These are phyloP conservation scores for Doris montereyensis DNA, from an alignment of 2,888 invertebrate species.

Conservation along the genomic window DNA sequence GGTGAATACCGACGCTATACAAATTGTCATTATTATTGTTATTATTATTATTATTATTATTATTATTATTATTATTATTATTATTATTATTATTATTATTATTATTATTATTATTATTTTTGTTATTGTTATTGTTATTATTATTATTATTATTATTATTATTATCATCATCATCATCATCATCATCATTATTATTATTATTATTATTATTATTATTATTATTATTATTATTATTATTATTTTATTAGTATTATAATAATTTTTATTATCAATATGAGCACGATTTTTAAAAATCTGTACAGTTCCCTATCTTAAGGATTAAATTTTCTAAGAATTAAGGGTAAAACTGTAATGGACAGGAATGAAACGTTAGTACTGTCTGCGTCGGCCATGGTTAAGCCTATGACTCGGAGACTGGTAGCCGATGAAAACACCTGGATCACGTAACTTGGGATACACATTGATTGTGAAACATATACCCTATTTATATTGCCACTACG, in stretches of 20 bases:
- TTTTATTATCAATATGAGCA: constrained; percentile 32
- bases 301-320: too few species aligned
- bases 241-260: constrained; percentile 34
- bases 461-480: too few species aligned
- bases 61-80: constrained; percentile 2
- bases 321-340: too few species aligned
- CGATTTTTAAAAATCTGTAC: neutral
- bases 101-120: constrained; percentile 10
- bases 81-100: neutral
- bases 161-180: constrained; percentile 35
- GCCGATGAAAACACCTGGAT: too few species aligned
- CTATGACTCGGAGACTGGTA: too few species aligned
- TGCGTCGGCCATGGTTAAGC: too few species aligned
- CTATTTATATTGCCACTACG: too few species aligned
- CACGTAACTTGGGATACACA: too few species aligned
- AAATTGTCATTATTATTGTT: neutral
- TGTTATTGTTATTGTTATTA: constrained; percentile 2
- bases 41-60: constrained; percentile 14
- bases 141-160: constrained; percentile 28
- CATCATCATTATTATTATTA: constrained; percentile 37
- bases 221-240: constrained; percentile 28
- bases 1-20: neutral
- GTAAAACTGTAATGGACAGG: too few species aligned
- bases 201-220: constrained; percentile 15
- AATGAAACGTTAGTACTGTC: too few species aligned